Evolutionary conservation across 2,797 vertebrate species (phyloP).

Genomic region (Diplodus sargus): DNA sequence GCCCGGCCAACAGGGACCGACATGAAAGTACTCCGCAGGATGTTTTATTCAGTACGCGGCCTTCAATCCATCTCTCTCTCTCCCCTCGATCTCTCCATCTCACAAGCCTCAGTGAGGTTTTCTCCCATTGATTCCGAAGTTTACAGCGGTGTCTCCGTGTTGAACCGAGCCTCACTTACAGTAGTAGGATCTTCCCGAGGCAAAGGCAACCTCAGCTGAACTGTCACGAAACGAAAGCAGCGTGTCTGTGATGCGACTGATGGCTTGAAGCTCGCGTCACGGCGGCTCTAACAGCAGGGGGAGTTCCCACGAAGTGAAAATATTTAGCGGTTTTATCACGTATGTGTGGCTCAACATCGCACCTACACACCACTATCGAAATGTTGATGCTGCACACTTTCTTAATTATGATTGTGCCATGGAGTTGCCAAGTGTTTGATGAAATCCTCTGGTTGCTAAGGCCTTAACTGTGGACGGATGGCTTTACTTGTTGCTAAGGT

Average conservation of each 20-base stretch:
- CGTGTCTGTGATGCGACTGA: neutral
- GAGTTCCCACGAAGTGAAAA: too few relatives aligned
- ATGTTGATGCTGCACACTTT: too few relatives aligned
- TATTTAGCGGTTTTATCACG: too few relatives aligned
- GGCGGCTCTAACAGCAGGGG: neutral
- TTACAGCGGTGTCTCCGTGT: conserved; percentile 34
- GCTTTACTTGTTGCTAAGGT: too few relatives aligned
- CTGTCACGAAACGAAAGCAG: neutral
- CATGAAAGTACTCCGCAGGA: conserved; percentile 70
- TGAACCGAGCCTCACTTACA: conserved; percentile 30
- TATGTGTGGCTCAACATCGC: too few relatives aligned
- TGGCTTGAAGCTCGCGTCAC: neutral
- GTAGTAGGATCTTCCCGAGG: conserved; percentile 1
- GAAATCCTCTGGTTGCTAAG: too few relatives aligned
- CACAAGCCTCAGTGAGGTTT: conserved; percentile 33
- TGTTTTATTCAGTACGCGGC: conserved; percentile 74
- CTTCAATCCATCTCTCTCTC: neutral
- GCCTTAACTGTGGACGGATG: too few relatives aligned
- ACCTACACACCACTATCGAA: too few relatives aligned
- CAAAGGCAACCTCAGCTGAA: conserved; percentile 33
- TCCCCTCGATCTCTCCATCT: conserved; percentile 11
- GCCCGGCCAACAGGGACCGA: conserved; percentile 56
- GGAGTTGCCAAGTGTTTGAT: too few relatives aligned
- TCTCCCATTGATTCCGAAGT: conserved; percentile 46
- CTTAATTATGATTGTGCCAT: too few relatives aligned